phyloP scores from a whole-genome alignment of 2,797 vertebrate genomes.

The Anomalospiza imberbis region DNA sequence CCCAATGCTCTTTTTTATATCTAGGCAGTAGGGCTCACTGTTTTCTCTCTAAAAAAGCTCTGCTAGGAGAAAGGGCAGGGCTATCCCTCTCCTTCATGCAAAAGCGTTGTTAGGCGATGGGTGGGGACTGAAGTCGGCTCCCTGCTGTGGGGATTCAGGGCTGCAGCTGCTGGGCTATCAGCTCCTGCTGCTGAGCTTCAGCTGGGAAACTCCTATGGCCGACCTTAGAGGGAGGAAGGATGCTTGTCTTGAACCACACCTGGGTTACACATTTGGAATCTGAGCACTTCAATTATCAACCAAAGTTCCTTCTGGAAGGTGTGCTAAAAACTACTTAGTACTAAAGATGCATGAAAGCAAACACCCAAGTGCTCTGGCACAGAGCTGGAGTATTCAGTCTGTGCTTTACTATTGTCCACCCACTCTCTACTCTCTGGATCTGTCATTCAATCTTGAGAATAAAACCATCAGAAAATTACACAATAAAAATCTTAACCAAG shows the following conservation, averaged over 20 bases:
- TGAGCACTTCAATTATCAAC: background rate
- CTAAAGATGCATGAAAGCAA: background rate
- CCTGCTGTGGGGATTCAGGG: background rate
- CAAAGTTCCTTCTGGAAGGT: background rate
- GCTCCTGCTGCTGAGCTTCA: background rate
- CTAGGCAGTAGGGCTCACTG: background rate
- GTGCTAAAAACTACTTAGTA: background rate
- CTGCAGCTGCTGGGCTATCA: background rate
- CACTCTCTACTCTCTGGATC: background rate
- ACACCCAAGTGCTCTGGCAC: background rate
- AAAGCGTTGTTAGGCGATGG: background rate
- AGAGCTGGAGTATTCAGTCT: background rate
- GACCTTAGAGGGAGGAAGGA: rapidly evolving
- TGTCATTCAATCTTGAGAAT: background rate
- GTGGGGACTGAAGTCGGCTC: background rate
- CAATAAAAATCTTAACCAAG: background rate
- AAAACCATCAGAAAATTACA: background rate
- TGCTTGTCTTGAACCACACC: background rate
- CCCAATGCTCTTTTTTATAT: background rate
- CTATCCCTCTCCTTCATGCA: background rate
- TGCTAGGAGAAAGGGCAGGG: background rate
- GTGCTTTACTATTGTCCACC: background rate
- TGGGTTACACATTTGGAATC: background rate
- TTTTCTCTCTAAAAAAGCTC: background rate
- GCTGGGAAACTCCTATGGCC: background rate